Base-by-base conservation (phyloP, 2,888 invertebrate species). In the Timema cristinae region DNA sequence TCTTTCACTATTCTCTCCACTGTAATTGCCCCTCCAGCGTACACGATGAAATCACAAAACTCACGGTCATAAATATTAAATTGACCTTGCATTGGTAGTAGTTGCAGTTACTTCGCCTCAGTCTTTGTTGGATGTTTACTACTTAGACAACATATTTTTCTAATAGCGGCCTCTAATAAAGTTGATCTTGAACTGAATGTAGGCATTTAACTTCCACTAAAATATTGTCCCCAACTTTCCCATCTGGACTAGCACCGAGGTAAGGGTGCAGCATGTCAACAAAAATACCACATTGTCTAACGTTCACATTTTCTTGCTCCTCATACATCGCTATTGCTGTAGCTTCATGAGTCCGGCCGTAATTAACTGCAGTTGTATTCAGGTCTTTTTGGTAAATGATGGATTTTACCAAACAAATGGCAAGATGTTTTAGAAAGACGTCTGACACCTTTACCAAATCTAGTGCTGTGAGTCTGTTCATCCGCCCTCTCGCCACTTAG, bases 41-140 rank as follows among this genome's bases (percentile, higher is more conserved):
- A 70, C 2, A 70, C 70, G 61, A 70, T 50, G 16, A 70, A 70
- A n/a, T 66, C 63, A 61, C 70, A 66, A n/a, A 49, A 70, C 13
- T 56, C 16, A 7, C 70, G 63, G 48, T 70, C 48, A 16, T 7
- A 54, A 70, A 70, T 63, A 50, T 56, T 56, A 0, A 66, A 68
- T 32, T 66, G 70, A 6, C 70, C 66, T 68, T 70, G 68, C 6
- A 47, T 4, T 63, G 63, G 9, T 11, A 63, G 13, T 32, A 63
- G 13, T 63, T 16, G 32, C 32, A 10, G 10, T 63, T 32, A 32
- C 16, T 63, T 32, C 47, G 32, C 13, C 63, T 10, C n/a, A 63
- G 13, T n/a, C 48, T 32, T 48, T 13, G 7, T 13, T 15, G 9
- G 6, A 6, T 48, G 6, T 6, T 9, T 13, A 32, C 47, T 47